Conservation (phyloP, 2,888 invertebrate species). For the Empis livida region DNA sequence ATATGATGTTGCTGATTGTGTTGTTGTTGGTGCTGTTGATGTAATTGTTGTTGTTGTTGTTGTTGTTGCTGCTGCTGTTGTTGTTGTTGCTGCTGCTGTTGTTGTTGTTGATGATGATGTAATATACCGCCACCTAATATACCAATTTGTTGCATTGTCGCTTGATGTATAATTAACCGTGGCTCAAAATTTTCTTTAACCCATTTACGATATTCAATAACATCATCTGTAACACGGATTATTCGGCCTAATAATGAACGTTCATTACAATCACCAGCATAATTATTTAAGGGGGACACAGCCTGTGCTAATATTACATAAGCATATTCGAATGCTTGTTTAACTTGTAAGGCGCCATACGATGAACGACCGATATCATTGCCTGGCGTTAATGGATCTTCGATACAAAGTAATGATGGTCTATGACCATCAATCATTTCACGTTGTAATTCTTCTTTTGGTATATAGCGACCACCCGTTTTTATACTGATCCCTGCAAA, state of each 20-base stretch:
- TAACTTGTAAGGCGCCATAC: constrained; percentile 59
- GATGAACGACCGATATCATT: constrained; percentile 98
- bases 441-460: constrained; percentile 84
- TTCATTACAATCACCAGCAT: constrained; percentile 42
- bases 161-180: constrained; percentile 24
- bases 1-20: constrained; percentile 14
- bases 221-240: constrained; percentile 86
- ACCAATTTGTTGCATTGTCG: constrained; percentile 21
- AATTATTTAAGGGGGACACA: constrained; percentile 43
- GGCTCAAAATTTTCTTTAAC: constrained; percentile 35
- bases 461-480: constrained; percentile 85
- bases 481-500: constrained; percentile 62
- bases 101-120: constrained; percentile 13
- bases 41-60: not conserved
- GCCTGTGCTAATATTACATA: constrained; percentile 72
- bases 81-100: constrained; percentile 16
- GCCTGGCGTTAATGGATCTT: constrained; percentile 90
- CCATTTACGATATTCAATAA: constrained; percentile 48
- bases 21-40: constrained; percentile 11
- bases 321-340: constrained; percentile 94
- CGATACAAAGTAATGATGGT: constrained; percentile 89
- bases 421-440: constrained; percentile 92
- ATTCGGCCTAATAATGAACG: constrained; percentile 75
- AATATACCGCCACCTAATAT: not conserved
- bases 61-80: constrained; percentile 4